These are phyloP conservation scores for Sphinx pinastri DNA, from an alignment of 2,888 invertebrate genomes.

Conservation along the genomic window DNA sequence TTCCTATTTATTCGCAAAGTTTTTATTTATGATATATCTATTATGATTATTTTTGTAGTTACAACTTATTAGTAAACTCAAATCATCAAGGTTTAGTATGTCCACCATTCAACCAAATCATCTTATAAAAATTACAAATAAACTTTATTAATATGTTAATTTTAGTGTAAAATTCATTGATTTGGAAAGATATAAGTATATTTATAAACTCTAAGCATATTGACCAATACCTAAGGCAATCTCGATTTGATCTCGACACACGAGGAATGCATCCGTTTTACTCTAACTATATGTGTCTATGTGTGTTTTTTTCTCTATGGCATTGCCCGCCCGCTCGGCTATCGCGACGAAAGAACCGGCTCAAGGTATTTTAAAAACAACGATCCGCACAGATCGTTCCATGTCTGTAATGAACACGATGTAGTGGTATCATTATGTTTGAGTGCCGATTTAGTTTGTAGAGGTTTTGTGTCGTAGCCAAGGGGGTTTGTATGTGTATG, in stretches of 20 bases:
- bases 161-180: too few relatives aligned
- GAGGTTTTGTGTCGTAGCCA: constrained; percentile 82
- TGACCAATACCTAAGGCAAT: background rate
- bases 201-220: background rate
- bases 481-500: constrained; percentile 80
- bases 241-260: constrained; percentile 23
- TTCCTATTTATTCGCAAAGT: too few relatives aligned
- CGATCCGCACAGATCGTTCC: constrained; percentile 45
- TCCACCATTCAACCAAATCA: too few relatives aligned
- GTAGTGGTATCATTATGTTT: constrained; percentile 75
- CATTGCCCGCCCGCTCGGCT: constrained; percentile 86
- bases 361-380: constrained; percentile 76
- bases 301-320: constrained; percentile 89
- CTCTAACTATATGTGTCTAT: constrained; percentile 86
- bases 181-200: background rate
- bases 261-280: constrained; percentile 80
- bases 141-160: too few relatives aligned
- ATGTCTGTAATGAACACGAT: constrained; percentile 48
- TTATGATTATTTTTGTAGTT: too few relatives aligned
- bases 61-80: too few relatives aligned
- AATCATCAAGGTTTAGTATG: too few relatives aligned
- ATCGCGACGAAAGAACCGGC: constrained; percentile 85
- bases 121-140: too few relatives aligned
- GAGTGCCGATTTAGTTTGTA: constrained; percentile 73
- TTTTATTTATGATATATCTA: too few relatives aligned